A percentile compares a stretch with the other conserved stretches of the same genome.
phyloP scores from a whole-genome alignment of 2,888 invertebrate genomes.

The Itoplectis maculator region DNA sequence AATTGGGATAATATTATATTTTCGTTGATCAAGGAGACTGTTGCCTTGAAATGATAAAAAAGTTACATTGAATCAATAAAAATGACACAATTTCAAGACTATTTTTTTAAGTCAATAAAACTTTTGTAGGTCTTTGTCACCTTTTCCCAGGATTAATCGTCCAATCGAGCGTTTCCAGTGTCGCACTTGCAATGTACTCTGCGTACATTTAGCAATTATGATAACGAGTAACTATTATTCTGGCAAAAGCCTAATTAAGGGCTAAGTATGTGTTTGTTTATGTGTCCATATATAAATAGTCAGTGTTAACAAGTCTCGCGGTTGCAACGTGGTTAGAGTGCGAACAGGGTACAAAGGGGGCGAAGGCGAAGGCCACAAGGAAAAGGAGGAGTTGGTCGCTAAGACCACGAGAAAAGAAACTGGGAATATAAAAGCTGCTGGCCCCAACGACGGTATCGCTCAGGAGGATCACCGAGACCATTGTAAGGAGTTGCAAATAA shows the following conservation, averaged over 20 bases:
- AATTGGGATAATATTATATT: too few species aligned
- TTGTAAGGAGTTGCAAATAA: conserved; percentile 80
- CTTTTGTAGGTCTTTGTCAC: background rate
- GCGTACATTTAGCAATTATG: background rate
- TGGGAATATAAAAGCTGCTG: conserved; percentile 58
- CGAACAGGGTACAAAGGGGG: conserved; percentile 55
- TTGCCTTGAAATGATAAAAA: too few species aligned
- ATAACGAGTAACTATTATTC: conserved; percentile 65
- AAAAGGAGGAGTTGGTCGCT: conserved; percentile 35
- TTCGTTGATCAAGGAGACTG: too few species aligned
- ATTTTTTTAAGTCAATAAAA: too few species aligned
- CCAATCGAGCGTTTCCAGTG: background rate
- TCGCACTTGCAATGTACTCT: background rate
- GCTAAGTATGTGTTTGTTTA: conserved; percentile 26
- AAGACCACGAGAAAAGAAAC: conserved; percentile 53
- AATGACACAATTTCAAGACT: too few species aligned
- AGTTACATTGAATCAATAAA: too few species aligned
- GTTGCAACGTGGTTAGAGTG: conserved; percentile 26
- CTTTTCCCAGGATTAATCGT: conserved; percentile 6
- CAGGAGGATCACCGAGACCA: conserved; percentile 75
- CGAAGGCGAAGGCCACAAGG: conserved; percentile 23
- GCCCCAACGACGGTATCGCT: conserved; percentile 71
- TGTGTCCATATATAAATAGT: background rate
- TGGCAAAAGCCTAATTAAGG: conserved; percentile 72
- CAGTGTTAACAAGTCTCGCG: conserved; percentile 46